Conservation (phyloP, 2,797 vertebrate genomes). For the Cottoperca gobio region DNA sequence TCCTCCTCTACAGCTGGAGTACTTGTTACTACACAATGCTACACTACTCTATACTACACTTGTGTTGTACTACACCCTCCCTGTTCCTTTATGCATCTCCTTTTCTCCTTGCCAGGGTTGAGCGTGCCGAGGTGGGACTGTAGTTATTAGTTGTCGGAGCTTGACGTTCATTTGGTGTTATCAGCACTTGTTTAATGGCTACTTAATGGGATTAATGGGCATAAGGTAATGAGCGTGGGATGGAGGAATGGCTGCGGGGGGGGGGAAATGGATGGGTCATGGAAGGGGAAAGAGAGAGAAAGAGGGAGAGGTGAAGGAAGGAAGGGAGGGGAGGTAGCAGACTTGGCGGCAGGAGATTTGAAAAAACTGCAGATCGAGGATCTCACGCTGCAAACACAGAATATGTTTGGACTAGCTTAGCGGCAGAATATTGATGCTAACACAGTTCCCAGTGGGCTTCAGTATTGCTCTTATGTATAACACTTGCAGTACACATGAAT, state of each 20-base stretch:
- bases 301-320: conserved; percentile 6
- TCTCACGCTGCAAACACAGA: conserved; percentile 39
- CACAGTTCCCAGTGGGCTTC: conserved; percentile 45
- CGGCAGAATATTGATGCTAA: conserved; percentile 39
- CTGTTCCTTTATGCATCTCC: conserved; percentile 35
- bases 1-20: conserved; percentile 36
- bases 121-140: conserved; percentile 65
- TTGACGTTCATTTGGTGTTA: conserved; percentile 80
- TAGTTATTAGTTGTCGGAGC: conserved; percentile 79
- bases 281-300: neutral
- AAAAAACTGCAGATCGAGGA: conserved; percentile 40
- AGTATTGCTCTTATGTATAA: conserved; percentile 40
- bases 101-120: conserved; percentile 60
- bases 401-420: conserved; percentile 42
- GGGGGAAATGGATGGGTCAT: neutral
- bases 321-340: conserved; percentile 13
- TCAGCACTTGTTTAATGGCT: conserved; percentile 86
- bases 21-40: conserved; percentile 39
- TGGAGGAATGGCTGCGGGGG: conserved; percentile 48
- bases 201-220: conserved; percentile 85
- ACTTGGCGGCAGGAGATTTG: conserved; percentile 26
- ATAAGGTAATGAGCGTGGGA: conserved; percentile 79
- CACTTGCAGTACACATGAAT: conserved; percentile 52
- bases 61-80: neutral
- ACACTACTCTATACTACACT: neutral